Evolutionary conservation across 2,113 vertebrate species (phyloP), one percentile per base, ranked within the genome.

Genomic region (Lepus americanus): DNA sequence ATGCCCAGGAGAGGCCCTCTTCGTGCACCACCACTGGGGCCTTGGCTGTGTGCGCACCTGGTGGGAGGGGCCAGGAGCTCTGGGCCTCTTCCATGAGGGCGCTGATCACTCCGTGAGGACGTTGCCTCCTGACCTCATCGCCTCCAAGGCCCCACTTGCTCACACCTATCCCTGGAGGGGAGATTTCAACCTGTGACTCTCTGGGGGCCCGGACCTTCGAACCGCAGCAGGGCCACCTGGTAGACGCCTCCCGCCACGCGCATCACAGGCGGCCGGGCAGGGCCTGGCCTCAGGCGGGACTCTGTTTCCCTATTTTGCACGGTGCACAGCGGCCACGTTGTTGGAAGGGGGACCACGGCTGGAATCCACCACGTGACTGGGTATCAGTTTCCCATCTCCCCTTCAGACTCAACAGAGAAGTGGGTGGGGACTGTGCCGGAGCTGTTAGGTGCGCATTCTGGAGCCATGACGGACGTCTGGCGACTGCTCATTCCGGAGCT

Each of bases 361-460:
- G 44, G 44, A 44, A 44, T 44, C 44, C 44, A 44, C 44, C 44
- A 44, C 44, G 44, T 44, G 44, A 44, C 44, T 44, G 7, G 44
- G 44, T 44, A 44, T 44, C 44, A 6, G 44, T 44, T 44, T 44
- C 44, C 44, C 44, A 63, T 89, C 97, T 73, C 80, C 36, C 19
- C 96, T 94, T 97, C 81, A 85, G 64, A 83, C 31, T 63, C 64
- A 89, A 70, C 88, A 70, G 81, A 13, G 20, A 96, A 93, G 92
- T 51, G 31, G 94, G 92, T 93, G 87, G 14, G 67, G 86, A 72
- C 31, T 44, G 44, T 9, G 6, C 44, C 44, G 7, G 44, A 6
- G 44, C 44, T 44, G 44, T 44, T 8, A 9, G 44, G 44, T 44
- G 44, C 44, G 6, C 44, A 44, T 44, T 44, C 44, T 44, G 44